Base-by-base conservation (phyloP, 2,888 invertebrate genomes). In the Drosophila borealis region DNA sequence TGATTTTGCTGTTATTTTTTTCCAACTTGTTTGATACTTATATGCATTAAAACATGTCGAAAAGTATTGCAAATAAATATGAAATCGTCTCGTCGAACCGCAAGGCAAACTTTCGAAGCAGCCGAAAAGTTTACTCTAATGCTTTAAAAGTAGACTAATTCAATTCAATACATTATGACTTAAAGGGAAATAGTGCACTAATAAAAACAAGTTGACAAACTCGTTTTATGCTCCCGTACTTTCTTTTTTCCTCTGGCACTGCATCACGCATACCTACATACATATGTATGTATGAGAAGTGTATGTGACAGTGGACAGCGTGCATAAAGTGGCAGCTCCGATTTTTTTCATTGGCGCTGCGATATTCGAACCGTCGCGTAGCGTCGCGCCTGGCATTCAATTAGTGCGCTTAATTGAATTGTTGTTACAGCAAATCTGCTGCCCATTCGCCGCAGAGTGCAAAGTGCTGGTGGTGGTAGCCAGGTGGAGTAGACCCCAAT, bases 401-500 rank as follows among this genome's bases (percentile, higher is more conserved):
- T 89, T 89, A 89, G 89, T 88, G 64, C 73, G 79, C 83, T 83
- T 89, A 90, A 89, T 89, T 90, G 86, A 89, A 88, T 90, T 89
- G 90, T 89, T 90, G 78, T 88, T 88, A 73, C 80, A 64, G 87
- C 78, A 86, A 88, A 88, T 88, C 89, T 80, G 83, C 70, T 74
- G 64, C 50, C 69, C 76, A 66, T 85, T 79, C 66, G 50, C 62
- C 51, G 21, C 25, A 44, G 29, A 29, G 29, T 29, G 46, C 56
- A 62, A 49, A 49, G 39, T 46, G 44, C 21, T 44, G n/a, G 13
- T 8, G 13, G 17, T 9, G 53, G 37, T 39, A 25, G 37, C 33
- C 17, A 34, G 50, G 53, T 39, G 25, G 21, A 49, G 67, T 49
- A 17, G 54, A 25, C 10, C 11, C 42, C 42, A 33, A 14, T 41